phyloP scores from a whole-genome alignment of 1,140 invertebrate genomes.

The Hesperophylax magnus region DNA sequence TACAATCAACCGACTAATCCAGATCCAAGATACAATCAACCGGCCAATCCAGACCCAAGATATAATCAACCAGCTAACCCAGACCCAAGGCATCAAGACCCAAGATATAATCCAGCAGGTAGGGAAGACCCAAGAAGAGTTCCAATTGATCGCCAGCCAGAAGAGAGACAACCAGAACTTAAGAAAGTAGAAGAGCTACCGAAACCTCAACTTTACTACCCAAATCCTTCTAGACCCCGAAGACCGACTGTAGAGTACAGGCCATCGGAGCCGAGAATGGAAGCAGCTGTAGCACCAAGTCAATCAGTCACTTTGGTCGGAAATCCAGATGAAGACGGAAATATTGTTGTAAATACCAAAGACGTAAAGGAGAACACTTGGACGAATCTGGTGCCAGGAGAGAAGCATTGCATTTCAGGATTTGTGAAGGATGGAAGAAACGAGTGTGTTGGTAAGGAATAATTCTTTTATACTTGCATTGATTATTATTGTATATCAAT shows the following conservation, averaged over 20 bases:
- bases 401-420: conserved; percentile 69
- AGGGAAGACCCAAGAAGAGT: background rate
- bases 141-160: background rate
- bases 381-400: conserved; percentile 59
- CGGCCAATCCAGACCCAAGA: background rate
- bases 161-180: background rate
- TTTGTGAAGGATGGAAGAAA: conserved; percentile 68
- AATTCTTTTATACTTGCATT: background rate
- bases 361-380: conserved; percentile 63
- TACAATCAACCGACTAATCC: background rate
- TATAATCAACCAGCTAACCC: background rate
- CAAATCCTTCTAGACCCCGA: conserved; percentile 54
- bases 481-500: background rate
- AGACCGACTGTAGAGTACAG: conserved; percentile 31
- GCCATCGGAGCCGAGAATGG: conserved; percentile 25
- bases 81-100: background rate
- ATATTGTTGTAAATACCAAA: conserved; percentile 61
- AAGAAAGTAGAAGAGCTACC: conserved; percentile 1
- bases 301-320: conserved; percentile 28
- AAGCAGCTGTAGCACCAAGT: conserved; percentile 4
- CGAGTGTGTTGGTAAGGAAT: conserved; percentile 63
- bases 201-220: conserved; percentile 10
- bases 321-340: conserved; percentile 59
- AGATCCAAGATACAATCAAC: background rate
- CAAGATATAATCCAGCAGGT: background rate